These are phyloP conservation scores for Drosophila willistoni DNA, from an alignment of 1,140 invertebrate genomes.

Conservation along the genomic window DNA sequence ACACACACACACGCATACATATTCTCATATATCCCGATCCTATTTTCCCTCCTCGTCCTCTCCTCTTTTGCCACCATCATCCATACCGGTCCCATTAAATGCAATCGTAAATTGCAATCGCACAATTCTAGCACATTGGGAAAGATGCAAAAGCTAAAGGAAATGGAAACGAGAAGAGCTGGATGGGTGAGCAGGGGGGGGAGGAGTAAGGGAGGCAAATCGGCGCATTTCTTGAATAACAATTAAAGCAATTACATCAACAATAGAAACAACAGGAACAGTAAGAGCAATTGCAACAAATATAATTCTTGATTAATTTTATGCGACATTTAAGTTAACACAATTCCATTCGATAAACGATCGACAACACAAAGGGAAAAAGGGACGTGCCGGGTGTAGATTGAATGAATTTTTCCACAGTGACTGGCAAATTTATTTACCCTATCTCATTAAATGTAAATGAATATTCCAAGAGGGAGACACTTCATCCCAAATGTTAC, in stretches of 20 bases:
- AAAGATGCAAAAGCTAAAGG: background rate
- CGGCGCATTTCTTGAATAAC: slow-evolving; percentile 71
- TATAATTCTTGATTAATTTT: slow-evolving; percentile 53
- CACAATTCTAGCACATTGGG: slow-evolving; percentile 1
- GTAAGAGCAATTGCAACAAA: slow-evolving; percentile 47
- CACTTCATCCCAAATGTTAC: no score
- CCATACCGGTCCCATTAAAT: slow-evolving; percentile 2
- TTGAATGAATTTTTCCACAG: background rate
- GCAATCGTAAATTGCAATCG: slow-evolving; percentile 26
- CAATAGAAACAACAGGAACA: slow-evolving; percentile 33
- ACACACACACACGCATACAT: background rate
- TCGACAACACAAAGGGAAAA: background rate
- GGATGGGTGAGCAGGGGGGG: background rate
- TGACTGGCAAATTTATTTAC: no score
- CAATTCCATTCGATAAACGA: slow-evolving; percentile 3
- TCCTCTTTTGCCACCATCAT: background rate
- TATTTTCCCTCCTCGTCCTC: no score
- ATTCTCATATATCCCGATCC: no score
- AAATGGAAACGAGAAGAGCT: background rate
- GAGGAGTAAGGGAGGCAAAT: background rate
- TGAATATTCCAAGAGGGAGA: no score
- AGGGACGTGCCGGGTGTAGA: background rate
- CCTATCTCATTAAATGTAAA: no score
- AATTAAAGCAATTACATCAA: slow-evolving; percentile 57
- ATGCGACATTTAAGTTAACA: slow-evolving; percentile 25